Evolutionary conservation across 2,797 vertebrate genomes (phyloP), one percentile per base, ranked within the genome.

Genomic region (Rhabdomys pumilio): DNA sequence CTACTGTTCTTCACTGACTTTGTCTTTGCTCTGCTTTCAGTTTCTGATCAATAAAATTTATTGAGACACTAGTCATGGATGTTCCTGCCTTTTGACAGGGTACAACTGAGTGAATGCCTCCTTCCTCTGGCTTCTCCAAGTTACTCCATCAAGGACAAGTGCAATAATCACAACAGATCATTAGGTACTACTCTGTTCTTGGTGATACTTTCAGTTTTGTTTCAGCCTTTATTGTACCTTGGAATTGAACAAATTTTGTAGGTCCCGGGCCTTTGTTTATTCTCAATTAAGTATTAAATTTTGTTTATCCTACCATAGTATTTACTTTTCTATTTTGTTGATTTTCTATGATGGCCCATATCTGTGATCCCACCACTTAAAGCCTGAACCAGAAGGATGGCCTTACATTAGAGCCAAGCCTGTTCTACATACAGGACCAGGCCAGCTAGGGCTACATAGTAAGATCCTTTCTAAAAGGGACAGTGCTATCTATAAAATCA

Each of bases 201-300:
- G 63, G 22, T 59, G 26, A 24, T 20, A 20, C 17, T 93, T 79
- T 69, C 14, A 41, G 75, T 3, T 92, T 89, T 86, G 26, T 79
- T 94, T 93, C 10, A 89, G 73, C 15, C 11, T 86, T 91, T 76
- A 88, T 4, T 90, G 19, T 80, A 90, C 90, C 69, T 89, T 65
- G 38, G 93, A 89, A 44, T 61, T 38, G 57, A 95, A 57, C 20
- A 53, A 55, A 90, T 73, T 82, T 63, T 84, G 90, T 93, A 91
- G 26, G 5, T 55, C 72, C 57, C 75, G 4, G n/a, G 24, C 86
- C 19, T 77, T 96, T 85, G n/a, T 19, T 1, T 75, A 81, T 90
- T 65, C 41, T 77, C 26, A 92, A 19, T 47, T 84, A 85, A 76
- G n/a, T 75, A 15, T 88, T 29, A 92, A 55, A 41, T 82, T 67